Base-by-base conservation (phyloP, 2,113 vertebrate genomes). In the Herpetotheres cachinnans region DNA sequence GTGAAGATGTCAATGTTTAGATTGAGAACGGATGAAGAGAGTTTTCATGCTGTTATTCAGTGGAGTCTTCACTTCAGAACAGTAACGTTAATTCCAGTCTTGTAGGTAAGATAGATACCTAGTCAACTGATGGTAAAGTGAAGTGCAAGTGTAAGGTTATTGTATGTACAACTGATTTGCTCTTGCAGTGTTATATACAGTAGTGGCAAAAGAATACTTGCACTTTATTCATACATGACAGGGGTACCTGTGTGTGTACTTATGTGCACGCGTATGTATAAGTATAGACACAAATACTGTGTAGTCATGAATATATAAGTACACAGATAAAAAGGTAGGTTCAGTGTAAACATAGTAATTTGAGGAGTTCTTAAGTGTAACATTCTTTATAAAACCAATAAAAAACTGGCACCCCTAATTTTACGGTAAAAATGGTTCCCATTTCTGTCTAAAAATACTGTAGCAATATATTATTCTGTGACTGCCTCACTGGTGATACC, bases 261-360 rank as follows among this genome's bases (percentile, higher is more conserved):
- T 52, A 71, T 0, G 4, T 63, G 9, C 19, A 61, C 2, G 1
- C 15, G 17, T 22, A 11, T 10, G 13, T 21, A 20, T 19, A 54
- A 34, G 7, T 66, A 50, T 8, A 78, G 40, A 27, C 74, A 70
- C 11, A 84, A 82, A 55, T 59, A 46, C 30, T 3, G 3, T n/a
- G 34, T 54, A 74, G 24, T 63, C 24, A 15, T 44, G 29, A 42
- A n/a, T 77, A 52, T 66, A 4, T 44, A 72, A 87, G 26, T 26
- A 24, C 32, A 46, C 20, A 50, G 36, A 72, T 74, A 21, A 59
- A 94, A 62, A 90, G 24, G 12, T 14, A 67, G 24, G 36, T 44
- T 18, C 24, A 21, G 36, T 34, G 20, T 73, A 65, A 91, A 73
- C 20, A 22, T 59, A 44, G 61, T 10, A 17, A 44, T 8, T 8